These are phyloP conservation scores for Drosophila rufa DNA, from an alignment of 1,140 invertebrate species.

Conservation along the genomic window DNA sequence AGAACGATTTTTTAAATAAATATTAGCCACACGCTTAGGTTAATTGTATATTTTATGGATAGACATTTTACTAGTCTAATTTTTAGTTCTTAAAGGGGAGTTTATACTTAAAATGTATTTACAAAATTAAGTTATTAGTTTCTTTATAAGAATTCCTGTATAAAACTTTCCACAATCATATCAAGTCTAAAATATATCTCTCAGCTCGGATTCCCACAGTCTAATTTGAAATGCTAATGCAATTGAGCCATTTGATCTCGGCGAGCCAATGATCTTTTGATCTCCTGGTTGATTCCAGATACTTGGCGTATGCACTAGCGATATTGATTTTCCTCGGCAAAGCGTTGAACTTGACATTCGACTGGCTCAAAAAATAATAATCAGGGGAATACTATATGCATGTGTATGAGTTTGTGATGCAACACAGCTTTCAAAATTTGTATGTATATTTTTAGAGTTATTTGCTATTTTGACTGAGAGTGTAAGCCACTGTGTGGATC, in stretches of 20 bases:
- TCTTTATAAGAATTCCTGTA: not conserved
- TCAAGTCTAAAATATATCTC: not conserved
- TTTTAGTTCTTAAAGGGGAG: too few species aligned
- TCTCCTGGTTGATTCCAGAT: constrained; percentile 21
- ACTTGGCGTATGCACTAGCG: constrained; percentile 1
- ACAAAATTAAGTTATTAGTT: not conserved
- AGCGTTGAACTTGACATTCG: constrained; percentile 57
- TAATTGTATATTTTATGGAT: not conserved
- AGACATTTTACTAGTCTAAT: not conserved
- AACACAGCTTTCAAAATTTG: constrained; percentile 40
- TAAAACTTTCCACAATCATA: not conserved
- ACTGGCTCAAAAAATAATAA: not conserved
- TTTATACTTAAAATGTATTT: not conserved
- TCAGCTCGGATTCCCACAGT: constrained; percentile 3
- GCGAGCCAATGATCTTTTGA: constrained; percentile 8
- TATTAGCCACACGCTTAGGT: not conserved
- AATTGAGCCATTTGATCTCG: constrained; percentile 24
- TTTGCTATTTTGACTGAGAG: constrained; percentile 34
- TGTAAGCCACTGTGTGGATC: constrained; percentile 24
- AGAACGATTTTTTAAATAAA: not conserved
- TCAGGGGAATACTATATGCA: constrained; percentile 10
- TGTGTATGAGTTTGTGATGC: constrained; percentile 11
- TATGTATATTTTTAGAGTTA: constrained; percentile 24
- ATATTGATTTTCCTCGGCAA: constrained; percentile 1
- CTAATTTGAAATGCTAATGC: constrained; percentile 26